phyloP scores from a whole-genome alignment of 1,140 invertebrate genomes.

The Drosophila athabasca region DNA sequence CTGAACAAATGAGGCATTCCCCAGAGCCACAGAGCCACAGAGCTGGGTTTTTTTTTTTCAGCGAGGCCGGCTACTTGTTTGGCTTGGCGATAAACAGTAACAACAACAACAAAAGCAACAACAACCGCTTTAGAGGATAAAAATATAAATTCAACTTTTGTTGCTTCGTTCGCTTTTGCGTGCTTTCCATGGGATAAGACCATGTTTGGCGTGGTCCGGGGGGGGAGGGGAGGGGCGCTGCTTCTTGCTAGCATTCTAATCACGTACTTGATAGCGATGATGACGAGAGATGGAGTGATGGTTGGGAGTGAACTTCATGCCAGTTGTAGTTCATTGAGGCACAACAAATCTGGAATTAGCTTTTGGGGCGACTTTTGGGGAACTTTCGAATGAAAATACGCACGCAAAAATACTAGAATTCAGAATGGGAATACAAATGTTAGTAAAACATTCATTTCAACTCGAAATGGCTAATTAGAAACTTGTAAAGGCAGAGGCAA shows the following conservation, averaged over 20 bases:
- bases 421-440: neutral
- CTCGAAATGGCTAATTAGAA: too few species aligned
- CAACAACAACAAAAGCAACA: conserved; percentile 12
- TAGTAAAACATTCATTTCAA: too few species aligned
- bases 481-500: too few species aligned
- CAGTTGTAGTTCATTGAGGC: conserved; percentile 43
- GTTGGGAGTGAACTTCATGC: neutral
- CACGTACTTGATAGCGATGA: conserved; percentile 49
- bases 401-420: neutral
- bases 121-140: conserved; percentile 21
- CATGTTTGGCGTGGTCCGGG: conserved; percentile 27
- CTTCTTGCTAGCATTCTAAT: conserved; percentile 41
- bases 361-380: conserved; percentile 1
- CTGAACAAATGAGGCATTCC: conserved; percentile 6
- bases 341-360: conserved; percentile 30
- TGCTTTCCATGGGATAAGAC: conserved; percentile 44
- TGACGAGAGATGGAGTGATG: neutral
- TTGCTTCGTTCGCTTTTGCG: conserved; percentile 32
- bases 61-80: conserved; percentile 54
- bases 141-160: conserved; percentile 28
- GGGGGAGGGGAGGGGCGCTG: neutral
- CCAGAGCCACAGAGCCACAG: too few species aligned
- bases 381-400: conserved; percentile 10
- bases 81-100: conserved; percentile 56
- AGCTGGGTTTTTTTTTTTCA: conserved; percentile 1